Evolutionary conservation across 1,140 invertebrate species (phyloP), one percentile per base, ranked within the genome.

Genomic region (Drosophila ercepeae): DNA sequence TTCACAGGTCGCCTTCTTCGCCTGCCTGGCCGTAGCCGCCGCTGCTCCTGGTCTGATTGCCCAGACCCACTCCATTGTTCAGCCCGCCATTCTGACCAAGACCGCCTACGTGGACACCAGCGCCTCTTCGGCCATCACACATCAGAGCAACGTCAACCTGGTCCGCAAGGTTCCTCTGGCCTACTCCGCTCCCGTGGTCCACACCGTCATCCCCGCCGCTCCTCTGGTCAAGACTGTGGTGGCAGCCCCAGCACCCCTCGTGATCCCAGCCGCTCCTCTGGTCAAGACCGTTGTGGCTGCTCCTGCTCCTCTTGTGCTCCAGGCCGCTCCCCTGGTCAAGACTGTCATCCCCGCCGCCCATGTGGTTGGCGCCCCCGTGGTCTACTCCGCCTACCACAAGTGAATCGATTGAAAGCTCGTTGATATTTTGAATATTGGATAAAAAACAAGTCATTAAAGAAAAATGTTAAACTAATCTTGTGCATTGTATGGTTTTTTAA

Each of bases 81-180:
- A 90, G 61, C 89, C 89, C 6, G 88, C 79, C 11, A 64, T 89
- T 46, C 45, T 89, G 29, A 32, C 79, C 36, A 89, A 89, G 60
- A 89, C 86, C 41, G 76, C 88, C 45, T 75, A 78, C 14, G 79
- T 90, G 54, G 83, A 89, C 42, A 73, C 58, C 50, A 81, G 79
- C 27, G 89, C 78, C 61, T 90, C 91, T 44, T 91, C 92, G 19
- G 91, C 89, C 50, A 91, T 93, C 34, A 92, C 92, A 34, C 93
- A 93, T 51, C 92, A 93, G 68, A 92, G 92, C 45, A 92, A 88
- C 46, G 78, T 90, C 41, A 82, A 90, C 32, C 69, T 91, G 53
- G 71, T 89, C 14, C 82, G 68, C 7, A 83, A 86, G 65, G 84
- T 89, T 3, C 89, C 82, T 0, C 53, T 89, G 14, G 60, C 59